Percentiles rank a stretch among this genome's conserved stretches.
These are phyloP conservation scores for Theonella swinhoei DNA, from an alignment of 37 sponge, comb jelly and placozoan species.

Conservation along the genomic window DNA sequence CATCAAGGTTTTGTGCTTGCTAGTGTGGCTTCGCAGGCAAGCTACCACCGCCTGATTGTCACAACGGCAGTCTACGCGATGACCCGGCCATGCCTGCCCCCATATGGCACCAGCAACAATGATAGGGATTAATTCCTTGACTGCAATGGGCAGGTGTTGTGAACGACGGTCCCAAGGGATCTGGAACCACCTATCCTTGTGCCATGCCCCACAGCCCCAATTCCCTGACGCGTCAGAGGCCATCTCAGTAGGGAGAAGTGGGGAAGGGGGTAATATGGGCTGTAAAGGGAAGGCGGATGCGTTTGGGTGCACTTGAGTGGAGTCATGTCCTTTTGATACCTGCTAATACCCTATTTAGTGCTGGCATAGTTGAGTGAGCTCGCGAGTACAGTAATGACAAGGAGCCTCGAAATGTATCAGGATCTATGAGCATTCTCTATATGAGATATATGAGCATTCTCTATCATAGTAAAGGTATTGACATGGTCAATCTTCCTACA, in stretches of 20 bases:
- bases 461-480: no score
- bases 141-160: constrained; percentile 19
- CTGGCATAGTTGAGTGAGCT: constrained; percentile 1
- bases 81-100: constrained; percentile 37
- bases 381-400: no score
- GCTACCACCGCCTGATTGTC: constrained; percentile 64
- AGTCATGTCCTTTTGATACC: background rate
- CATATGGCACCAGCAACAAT: constrained; percentile 23
- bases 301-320: background rate
- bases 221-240: constrained; percentile 59
- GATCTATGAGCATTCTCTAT: no score
- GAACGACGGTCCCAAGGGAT: constrained; percentile 24
- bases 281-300: constrained; percentile 5
- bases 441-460: no score
- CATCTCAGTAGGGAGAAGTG: background rate
- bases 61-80: constrained; percentile 25
- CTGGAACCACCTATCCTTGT: constrained; percentile 42
- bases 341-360: background rate
- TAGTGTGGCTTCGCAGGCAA: constrained; percentile 1
- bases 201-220: constrained; percentile 65
- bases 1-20: constrained; percentile 11
- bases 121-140: constrained; percentile 51
- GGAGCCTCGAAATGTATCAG: no score
- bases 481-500: no score
- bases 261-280: background rate